These are phyloP conservation scores for Sebastiscus albofasciatus DNA, from an alignment of 2,797 vertebrate species.

Conservation along the genomic window DNA sequence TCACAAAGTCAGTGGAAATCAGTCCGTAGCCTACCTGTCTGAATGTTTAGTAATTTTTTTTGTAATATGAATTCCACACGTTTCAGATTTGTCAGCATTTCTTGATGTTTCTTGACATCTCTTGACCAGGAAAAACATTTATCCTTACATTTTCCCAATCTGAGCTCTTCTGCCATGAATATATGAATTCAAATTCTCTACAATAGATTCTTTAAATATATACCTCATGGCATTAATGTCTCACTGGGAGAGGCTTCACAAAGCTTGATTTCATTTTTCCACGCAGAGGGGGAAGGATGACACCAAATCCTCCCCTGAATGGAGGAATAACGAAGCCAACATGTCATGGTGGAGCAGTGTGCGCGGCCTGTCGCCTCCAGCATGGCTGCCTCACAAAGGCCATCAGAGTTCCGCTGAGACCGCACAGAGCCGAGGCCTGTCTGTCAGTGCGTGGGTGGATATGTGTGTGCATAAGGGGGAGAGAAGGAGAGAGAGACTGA, in stretches of 20 bases:
- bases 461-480: slow-evolving; percentile 22
- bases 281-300: slow-evolving; percentile 40
- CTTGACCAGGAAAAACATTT: neutral
- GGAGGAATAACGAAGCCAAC: slow-evolving; percentile 68
- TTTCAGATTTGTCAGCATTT: neutral
- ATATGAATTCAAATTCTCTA: slow-evolving; percentile 34
- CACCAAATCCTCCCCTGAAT: slow-evolving; percentile 57
- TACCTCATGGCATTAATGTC: slow-evolving; percentile 21
- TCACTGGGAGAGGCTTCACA: slow-evolving; percentile 30
- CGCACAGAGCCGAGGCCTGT: slow-evolving; percentile 50
- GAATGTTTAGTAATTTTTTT: no score
- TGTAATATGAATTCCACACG: no score
- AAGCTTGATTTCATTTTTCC: slow-evolving; percentile 58
- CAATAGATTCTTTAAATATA: slow-evolving; percentile 36
- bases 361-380: slow-evolving; percentile 63
- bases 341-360: slow-evolving; percentile 56
- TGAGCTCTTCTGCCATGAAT: slow-evolving; percentile 12
- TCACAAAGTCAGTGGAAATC: no score
- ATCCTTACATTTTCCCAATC: neutral
- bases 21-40: no score
- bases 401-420: slow-evolving; percentile 60
- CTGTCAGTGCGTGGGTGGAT: slow-evolving; percentile 61
- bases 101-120: neutral
- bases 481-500: neutral
- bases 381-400: slow-evolving; percentile 70